Conservation (phyloP, 2,797 vertebrate species). For the Gephyroberyx darwinii region DNA sequence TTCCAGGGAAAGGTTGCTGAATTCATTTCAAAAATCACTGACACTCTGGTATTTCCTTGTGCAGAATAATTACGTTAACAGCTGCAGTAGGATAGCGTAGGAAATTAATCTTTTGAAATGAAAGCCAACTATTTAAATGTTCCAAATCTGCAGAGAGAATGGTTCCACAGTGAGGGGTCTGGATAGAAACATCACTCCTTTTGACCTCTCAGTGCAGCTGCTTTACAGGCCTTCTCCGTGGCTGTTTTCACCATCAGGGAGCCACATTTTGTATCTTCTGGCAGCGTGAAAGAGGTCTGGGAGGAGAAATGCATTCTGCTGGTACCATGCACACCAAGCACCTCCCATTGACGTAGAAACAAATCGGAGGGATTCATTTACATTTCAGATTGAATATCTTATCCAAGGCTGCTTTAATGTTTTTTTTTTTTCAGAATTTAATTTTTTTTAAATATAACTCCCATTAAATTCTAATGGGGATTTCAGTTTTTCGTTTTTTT, state of each 20-base stretch:
- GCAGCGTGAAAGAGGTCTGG: slow-evolving; percentile 45
- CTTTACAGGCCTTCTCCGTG: slow-evolving; percentile 54
- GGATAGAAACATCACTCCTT: slow-evolving; percentile 60
- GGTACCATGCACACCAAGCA: slow-evolving; percentile 46
- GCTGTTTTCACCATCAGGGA: slow-evolving; percentile 73
- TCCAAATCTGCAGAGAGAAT: slow-evolving; percentile 66
- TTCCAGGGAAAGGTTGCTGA: slow-evolving; percentile 58
- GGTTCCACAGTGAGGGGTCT: slow-evolving; percentile 57
- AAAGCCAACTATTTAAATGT: slow-evolving; percentile 68
- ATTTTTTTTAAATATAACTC: slow-evolving; percentile 3
- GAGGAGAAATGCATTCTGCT: slow-evolving; percentile 39
- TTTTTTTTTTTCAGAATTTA: slow-evolving; percentile 10
- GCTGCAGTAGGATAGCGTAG: slow-evolving; percentile 66
- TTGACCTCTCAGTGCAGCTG: slow-evolving; percentile 63
- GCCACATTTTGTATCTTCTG: slow-evolving; percentile 53
- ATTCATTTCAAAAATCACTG: slow-evolving; percentile 38
- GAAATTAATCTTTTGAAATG: slow-evolving; percentile 70
- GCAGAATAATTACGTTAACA: slow-evolving; percentile 72
- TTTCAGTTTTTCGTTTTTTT: no score
- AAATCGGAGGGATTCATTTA: slow-evolving; percentile 43
- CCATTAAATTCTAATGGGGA: not conserved
- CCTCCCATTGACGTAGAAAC: slow-evolving; percentile 36
- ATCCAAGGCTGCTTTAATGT: slow-evolving; percentile 8
- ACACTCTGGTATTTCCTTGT: slow-evolving; percentile 76
- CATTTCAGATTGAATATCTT: slow-evolving; percentile 43